phyloP scores from a whole-genome alignment of 37 sponge, comb jelly and placozoan species.

The Oscarella lobularis region DNA sequence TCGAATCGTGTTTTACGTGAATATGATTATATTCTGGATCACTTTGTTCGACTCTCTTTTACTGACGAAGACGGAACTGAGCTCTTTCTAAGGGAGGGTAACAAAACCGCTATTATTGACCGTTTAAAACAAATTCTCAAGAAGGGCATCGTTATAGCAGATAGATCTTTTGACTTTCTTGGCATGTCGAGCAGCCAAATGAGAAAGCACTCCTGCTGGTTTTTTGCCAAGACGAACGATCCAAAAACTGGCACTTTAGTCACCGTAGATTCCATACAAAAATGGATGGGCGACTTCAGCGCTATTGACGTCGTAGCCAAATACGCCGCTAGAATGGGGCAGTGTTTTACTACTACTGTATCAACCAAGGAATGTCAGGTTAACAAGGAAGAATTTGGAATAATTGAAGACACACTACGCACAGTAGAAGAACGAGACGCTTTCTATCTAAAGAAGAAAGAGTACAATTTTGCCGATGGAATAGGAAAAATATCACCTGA shows the following conservation, averaged over 20 bases:
- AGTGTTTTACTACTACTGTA: slow-evolving; percentile 16
- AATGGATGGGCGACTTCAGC: slow-evolving; percentile 25
- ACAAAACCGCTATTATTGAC: background rate
- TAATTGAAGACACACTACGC: slow-evolving; percentile 4
- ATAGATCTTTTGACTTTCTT: background rate
- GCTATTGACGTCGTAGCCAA: slow-evolving; percentile 9
- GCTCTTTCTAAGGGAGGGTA: background rate
- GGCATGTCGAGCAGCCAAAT: slow-evolving; percentile 1
- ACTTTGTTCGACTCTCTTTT: slow-evolving; percentile 17
- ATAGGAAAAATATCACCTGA: slow-evolving; percentile 20
- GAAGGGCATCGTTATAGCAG: background rate
- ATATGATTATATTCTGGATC: background rate
- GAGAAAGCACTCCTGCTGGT: slow-evolving; percentile 6
- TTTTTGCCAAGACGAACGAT: background rate
- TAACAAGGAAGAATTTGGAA: background rate
- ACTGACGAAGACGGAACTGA: slow-evolving; percentile 13
- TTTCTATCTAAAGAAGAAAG: no score
- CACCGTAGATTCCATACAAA: slow-evolving; percentile 11
- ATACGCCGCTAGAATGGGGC: slow-evolving; percentile 20
- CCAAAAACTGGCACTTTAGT: no score
- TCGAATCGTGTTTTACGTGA: slow-evolving; percentile 20
- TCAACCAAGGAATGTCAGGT: slow-evolving; percentile 7
- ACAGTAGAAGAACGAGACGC: slow-evolving; percentile 14
- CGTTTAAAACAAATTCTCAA: background rate
- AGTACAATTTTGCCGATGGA: slow-evolving; percentile 25